phyloP scores from a whole-genome alignment of 2,888 invertebrate genomes.

The Herminia tarsipennalis region DNA sequence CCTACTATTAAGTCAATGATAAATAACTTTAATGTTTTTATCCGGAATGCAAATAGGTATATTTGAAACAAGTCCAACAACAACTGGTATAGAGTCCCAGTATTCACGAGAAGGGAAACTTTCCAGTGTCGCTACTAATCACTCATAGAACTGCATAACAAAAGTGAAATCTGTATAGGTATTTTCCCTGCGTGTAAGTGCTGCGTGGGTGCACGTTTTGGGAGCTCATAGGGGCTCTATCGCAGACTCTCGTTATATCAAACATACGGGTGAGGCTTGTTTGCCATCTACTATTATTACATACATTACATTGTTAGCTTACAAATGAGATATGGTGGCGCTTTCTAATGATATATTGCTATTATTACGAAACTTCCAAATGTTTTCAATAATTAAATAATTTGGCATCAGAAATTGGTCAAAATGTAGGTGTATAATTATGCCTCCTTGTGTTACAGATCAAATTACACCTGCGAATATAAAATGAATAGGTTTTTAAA shows the following conservation, averaged over 20 bases:
- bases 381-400: slow-evolving; percentile 26
- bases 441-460: slow-evolving; percentile 30
- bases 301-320: slow-evolving; percentile 44
- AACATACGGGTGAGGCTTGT: slow-evolving; percentile 64
- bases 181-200: slow-evolving; percentile 50
- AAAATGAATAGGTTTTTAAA: slow-evolving; percentile 51
- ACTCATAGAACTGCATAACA: slow-evolving; percentile 52
- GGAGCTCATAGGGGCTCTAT: slow-evolving; percentile 70
- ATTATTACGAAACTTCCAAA: slow-evolving; percentile 36
- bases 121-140: slow-evolving; percentile 29
- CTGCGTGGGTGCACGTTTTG: slow-evolving; percentile 42
- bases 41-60: too few relatives aligned
- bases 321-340: slow-evolving; percentile 45
- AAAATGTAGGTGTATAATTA: slow-evolving; percentile 22
- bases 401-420: slow-evolving; percentile 15
- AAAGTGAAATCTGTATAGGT: slow-evolving; percentile 75
- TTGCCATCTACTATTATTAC: slow-evolving; percentile 51
- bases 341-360: slow-evolving; percentile 52
- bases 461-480: slow-evolving; percentile 46
- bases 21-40: too few relatives aligned
- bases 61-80: too few relatives aligned
- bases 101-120: too few relatives aligned
- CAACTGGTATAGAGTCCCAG: too few relatives aligned
- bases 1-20: too few relatives aligned
- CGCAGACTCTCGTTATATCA: slow-evolving; percentile 51